Evolutionary conservation across 2,888 invertebrate genomes (phyloP).

Genomic region (Orchesella flavescens): DNA sequence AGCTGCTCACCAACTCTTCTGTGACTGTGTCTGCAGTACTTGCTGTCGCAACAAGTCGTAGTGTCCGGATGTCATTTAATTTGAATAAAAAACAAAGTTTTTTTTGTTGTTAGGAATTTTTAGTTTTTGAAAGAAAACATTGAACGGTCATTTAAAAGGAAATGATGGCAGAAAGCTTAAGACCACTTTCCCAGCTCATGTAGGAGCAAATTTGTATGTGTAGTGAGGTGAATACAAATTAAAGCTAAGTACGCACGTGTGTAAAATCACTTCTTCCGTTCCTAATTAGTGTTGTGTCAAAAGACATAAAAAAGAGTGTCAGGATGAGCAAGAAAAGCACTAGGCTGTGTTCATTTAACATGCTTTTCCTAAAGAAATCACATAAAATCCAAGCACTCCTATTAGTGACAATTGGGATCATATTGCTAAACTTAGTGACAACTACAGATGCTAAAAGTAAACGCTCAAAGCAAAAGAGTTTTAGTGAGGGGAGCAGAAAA

Average conservation of each 20-base stretch:
- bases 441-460: conserved; percentile 49
- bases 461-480: conserved; percentile 53
- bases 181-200: conserved; percentile 36
- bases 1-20: background rate
- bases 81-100: no score
- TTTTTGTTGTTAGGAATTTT: no score
- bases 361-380: conserved; percentile 18
- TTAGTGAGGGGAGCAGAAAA: conserved; percentile 35
- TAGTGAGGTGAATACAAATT: conserved; percentile 53
- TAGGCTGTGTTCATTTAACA: conserved; percentile 22
- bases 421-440: conserved; percentile 51
- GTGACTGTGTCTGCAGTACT: conserved; percentile 2
- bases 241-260: background rate
- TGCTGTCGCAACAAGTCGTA: background rate
- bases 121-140: background rate
- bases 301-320: background rate
- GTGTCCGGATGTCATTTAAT: background rate
- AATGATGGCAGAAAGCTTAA: conserved; percentile 41
- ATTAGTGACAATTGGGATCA: conserved; percentile 40
- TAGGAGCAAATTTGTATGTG: conserved; percentile 28
- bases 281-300: background rate
- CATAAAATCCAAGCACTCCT: conserved; percentile 17
- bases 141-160: conserved; percentile 26
- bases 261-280: conserved; percentile 3
- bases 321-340: conserved; percentile 16